phyloP scores from a whole-genome alignment of 2,888 invertebrate species.

The Euplagia quadripunctaria region DNA sequence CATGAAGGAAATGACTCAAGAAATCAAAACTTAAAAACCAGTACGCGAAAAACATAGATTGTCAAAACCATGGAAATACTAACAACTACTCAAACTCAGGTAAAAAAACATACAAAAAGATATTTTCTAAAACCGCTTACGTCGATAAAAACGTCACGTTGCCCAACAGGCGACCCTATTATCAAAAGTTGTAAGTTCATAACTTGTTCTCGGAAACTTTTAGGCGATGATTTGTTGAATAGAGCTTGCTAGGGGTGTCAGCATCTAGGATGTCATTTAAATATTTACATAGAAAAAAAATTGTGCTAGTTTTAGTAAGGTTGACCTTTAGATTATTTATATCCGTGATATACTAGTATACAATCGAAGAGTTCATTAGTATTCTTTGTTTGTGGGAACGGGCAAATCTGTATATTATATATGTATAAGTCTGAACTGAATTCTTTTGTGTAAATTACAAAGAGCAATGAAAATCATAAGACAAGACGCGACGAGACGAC shows the following conservation, averaged over 20 bases:
- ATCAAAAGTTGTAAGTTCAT: constrained; percentile 35
- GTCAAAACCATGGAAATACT: not conserved
- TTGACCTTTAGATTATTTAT: not conserved
- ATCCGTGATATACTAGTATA: not conserved
- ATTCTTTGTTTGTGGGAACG: no score
- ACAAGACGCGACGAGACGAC: no score
- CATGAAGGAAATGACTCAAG: no score
- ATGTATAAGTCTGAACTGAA: no score
- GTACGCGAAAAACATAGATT: not conserved
- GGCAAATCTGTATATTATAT: no score
- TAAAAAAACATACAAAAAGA: constrained; percentile 15
- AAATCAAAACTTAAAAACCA: no score
- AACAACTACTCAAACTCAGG: constrained; percentile 9
- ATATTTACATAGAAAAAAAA: not conserved
- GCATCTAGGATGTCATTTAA: constrained; percentile 17
- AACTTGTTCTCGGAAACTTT: constrained; percentile 36
- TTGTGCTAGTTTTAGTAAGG: not conserved
- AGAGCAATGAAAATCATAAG: no score
- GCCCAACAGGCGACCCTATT: constrained; percentile 18
- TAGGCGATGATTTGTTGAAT: constrained; percentile 45
- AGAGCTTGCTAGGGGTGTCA: constrained; percentile 33
- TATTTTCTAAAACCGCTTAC: constrained; percentile 16
- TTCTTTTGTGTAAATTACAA: no score
- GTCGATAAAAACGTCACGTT: constrained; percentile 17
- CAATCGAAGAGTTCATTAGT: not conserved